These are phyloP conservation scores for Seladonia tumulorum DNA, from an alignment of 2,888 invertebrate genomes.

Conservation along the genomic window DNA sequence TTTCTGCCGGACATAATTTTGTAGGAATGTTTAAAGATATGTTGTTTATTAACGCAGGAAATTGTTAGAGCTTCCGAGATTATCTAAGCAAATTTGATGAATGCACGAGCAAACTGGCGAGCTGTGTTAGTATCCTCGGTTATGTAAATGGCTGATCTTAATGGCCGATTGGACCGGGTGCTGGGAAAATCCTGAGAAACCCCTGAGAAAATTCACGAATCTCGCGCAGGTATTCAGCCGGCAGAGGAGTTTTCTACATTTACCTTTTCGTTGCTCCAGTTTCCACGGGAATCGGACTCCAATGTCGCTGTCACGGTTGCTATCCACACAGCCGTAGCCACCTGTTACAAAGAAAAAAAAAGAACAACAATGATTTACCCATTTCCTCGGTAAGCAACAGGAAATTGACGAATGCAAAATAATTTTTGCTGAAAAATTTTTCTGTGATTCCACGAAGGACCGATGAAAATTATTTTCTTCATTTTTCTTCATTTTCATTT, in stretches of 20 bases:
- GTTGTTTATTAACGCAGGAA: not conserved
- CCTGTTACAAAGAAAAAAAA: conserved; percentile 36
- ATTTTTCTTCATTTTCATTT: not conserved
- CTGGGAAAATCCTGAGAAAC: conserved; percentile 48
- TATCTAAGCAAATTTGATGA: not conserved
- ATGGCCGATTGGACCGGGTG: not conserved
- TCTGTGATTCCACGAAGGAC: not conserved
- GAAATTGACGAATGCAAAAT: not conserved
- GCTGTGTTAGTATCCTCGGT: not conserved
- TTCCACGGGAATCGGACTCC: conserved; percentile 54
- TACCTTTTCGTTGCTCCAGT: conserved; percentile 65
- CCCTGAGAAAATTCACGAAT: conserved; percentile 32
- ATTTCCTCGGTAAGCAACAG: not conserved
- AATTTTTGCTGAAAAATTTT: not conserved
- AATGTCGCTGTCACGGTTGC: conserved; percentile 48
- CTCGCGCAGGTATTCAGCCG: not conserved
- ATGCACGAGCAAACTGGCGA: not conserved
- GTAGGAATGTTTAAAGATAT: not conserved
- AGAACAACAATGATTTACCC: not conserved
- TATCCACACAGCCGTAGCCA: conserved; percentile 53
- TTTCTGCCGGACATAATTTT: not conserved
- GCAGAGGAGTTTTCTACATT: conserved; percentile 44
- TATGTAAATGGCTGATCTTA: conserved; percentile 14
- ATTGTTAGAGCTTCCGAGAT: not conserved
- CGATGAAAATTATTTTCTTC: not conserved